These are phyloP conservation scores for Seriola dumerili DNA, from an alignment of 2,113 vertebrate genomes.

Conservation along the genomic window DNA sequence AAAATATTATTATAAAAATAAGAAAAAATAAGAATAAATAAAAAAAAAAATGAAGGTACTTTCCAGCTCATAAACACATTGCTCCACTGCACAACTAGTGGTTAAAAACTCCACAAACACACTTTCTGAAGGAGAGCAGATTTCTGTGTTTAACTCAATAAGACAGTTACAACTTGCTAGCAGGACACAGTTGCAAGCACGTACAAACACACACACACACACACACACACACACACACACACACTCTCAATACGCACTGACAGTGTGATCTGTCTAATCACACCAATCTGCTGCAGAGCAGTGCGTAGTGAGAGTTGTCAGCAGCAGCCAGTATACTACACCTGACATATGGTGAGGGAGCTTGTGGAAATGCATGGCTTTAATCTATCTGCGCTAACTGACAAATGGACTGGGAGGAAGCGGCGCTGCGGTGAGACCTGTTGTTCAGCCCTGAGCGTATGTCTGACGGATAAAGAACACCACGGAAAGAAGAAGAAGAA, in stretches of 20 bases:
- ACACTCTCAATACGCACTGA: not conserved
- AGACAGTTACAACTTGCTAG: not conserved
- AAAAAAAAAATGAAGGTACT: not conserved
- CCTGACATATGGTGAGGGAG: conserved; percentile 73
- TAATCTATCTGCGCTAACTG: conserved; percentile 68
- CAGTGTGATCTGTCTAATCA: conserved; percentile 24
- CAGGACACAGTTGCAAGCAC: not conserved
- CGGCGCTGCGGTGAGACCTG: conserved; percentile 30
- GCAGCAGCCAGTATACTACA: conserved; percentile 24
- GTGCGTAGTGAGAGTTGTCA: conserved; percentile 30
- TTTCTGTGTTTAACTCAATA: not conserved
- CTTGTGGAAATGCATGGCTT: conserved; percentile 58
- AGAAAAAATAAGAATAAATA: not conserved
- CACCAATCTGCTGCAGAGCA: conserved; percentile 24
- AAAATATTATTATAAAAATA: not conserved
- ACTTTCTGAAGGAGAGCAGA: not conserved
- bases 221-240: not conserved
- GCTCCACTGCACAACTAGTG: not conserved
- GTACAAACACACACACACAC: not conserved
- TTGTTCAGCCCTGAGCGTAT: conserved; percentile 55
- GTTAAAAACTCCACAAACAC: not conserved
- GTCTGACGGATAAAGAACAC: conserved; percentile 30
- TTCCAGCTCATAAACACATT: not conserved
- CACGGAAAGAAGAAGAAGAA: not conserved
- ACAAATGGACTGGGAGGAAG: conserved; percentile 59